Evolutionary conservation across 1,140 invertebrate genomes (phyloP), one percentile per base, ranked within the genome.

Genomic region (Ceratitis capitata): DNA sequence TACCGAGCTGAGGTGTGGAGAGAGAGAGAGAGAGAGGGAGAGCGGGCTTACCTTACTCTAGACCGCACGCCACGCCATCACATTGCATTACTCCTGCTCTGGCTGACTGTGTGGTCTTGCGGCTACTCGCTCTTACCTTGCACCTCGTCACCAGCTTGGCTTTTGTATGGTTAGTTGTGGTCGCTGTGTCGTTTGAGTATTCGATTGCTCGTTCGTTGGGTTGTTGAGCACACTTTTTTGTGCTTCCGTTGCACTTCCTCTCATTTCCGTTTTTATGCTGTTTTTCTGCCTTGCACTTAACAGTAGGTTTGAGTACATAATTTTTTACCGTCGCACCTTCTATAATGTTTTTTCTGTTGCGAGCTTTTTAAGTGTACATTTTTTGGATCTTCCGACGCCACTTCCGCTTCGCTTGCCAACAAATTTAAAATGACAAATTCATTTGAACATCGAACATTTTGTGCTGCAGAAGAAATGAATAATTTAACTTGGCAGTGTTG

Each of bases 351-450:
- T n/a, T 78, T 16, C 69, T 5, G 26, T 12, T 32, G 39, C 61
- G 35, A 6, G 61, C 39, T 69, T 35, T 69, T 69, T 19, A 74
- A 23, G 19, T 45, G 32, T 45, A 32, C 45, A 23, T 23, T 42
- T 45, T 78, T 78, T 42, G 6, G 16, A 16, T 5, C 69, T 45
- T 45, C 69, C 69, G 39, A 19, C 39, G 23, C 39, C 69, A 45
- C 39, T 78, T 78, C 69, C 69, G 69, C n/a, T 5, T n/a, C 45
- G 39, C 7, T 78, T 39, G 39, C 69, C 39, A 7, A 9, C 35
- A 78, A 78, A 78, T 78, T 78, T 78, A 45, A 78, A 78, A 78
- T 78, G 69, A 78, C 69, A 78, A 78, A 78, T 78, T 78, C 39
- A 78, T 78, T 78, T 78, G 69, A 78, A 39, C 69, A 78, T 78